Percentiles rank a stretch among this genome's conserved stretches.
These are phyloP conservation scores for Chymomyza fuscimana DNA, from an alignment of 2,888 invertebrate genomes.

Conservation along the genomic window DNA sequence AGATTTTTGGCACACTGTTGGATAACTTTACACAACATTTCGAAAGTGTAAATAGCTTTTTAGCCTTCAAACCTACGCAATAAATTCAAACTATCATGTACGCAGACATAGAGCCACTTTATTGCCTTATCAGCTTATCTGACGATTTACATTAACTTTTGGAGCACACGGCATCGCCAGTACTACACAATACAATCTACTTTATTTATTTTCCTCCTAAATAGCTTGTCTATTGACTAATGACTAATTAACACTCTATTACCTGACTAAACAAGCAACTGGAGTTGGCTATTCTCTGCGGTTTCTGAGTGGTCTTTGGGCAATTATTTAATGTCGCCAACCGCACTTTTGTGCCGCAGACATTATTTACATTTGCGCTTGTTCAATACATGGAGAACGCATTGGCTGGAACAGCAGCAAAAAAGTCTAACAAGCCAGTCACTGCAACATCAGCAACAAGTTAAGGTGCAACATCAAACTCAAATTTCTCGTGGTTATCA, in stretches of 20 bases:
- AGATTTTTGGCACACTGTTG: too few species aligned
- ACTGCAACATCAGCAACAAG: not conserved
- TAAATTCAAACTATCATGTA: conserved; percentile 39
- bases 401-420: not conserved
- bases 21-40: too few species aligned
- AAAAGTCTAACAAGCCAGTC: not conserved
- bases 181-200: not conserved
- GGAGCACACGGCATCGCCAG: conserved; percentile 11
- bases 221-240: not conserved
- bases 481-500: conserved; percentile 16
- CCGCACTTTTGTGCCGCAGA: conserved; percentile 42
- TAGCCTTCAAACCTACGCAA: conserved; percentile 15
- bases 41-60: not conserved
- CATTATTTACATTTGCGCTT: conserved; percentile 49
- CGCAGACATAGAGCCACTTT: not conserved
- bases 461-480: not conserved
- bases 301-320: conserved; percentile 23
- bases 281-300: conserved; percentile 1
- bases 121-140: conserved; percentile 31
- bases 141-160: conserved; percentile 27
- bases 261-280: not conserved
- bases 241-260: not conserved
- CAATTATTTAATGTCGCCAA: conserved; percentile 61
- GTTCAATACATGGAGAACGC: conserved; percentile 47
- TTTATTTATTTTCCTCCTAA: not conserved